Percentiles rank a stretch among this genome's conserved stretches.
Conservation (phyloP, 2,797 vertebrate species). For the Tiaroga cobitis region DNA sequence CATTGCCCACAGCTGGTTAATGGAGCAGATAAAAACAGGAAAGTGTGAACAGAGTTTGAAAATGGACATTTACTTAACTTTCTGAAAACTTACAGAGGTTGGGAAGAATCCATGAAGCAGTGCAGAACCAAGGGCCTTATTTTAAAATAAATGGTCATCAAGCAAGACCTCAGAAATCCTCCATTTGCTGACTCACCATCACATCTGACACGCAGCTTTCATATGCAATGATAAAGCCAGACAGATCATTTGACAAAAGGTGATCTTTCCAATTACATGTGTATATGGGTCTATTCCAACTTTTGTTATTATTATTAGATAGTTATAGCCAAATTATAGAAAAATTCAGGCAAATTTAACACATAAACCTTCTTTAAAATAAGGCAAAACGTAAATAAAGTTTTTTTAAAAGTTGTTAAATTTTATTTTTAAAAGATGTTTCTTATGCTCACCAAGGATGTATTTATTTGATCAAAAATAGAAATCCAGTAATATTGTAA, state of each 20-base stretch:
- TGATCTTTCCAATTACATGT: background rate
- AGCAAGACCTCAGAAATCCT: slow-evolving; percentile 10
- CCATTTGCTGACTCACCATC: slow-evolving; percentile 20
- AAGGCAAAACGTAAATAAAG: background rate
- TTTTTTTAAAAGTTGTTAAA: background rate
- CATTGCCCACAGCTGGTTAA: slow-evolving; percentile 30
- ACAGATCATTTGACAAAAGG: background rate
- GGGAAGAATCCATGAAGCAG: slow-evolving; percentile 9
- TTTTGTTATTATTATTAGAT: background rate
- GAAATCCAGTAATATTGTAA: background rate
- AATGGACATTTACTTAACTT: slow-evolving; percentile 45
- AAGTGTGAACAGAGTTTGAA: slow-evolving; percentile 11
- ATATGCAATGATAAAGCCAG: slow-evolving; percentile 6
- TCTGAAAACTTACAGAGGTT: slow-evolving; percentile 5
- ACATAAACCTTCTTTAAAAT: background rate
- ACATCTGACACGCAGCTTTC: background rate
- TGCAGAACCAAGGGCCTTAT: slow-evolving; percentile 16
- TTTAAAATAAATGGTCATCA: slow-evolving; percentile 13
- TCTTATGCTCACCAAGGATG: too few relatives aligned
- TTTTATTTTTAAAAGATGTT: background rate
- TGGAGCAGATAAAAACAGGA: slow-evolving; percentile 30
- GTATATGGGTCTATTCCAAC: background rate
- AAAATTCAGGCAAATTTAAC: background rate
- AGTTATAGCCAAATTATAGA: background rate
- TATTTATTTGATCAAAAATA: too few relatives aligned